These are phyloP conservation scores for Anagrus nilaparvatae DNA, from an alignment of 1,140 invertebrate genomes.

Conservation along the genomic window DNA sequence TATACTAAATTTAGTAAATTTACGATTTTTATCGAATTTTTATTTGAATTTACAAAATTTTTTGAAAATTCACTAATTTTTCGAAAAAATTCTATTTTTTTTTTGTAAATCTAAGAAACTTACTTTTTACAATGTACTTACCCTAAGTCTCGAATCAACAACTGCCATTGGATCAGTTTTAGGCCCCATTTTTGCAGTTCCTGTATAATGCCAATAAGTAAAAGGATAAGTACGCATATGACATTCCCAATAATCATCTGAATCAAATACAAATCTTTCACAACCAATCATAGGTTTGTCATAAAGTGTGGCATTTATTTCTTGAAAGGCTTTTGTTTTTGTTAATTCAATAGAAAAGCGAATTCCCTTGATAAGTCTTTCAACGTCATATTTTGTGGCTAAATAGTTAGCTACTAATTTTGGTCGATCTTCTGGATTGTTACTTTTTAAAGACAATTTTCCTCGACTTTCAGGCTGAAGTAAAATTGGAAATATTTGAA, in stretches of 20 bases:
- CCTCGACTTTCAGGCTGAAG: too few relatives aligned
- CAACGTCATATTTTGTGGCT: conserved; percentile 31
- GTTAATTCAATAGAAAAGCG: conserved; percentile 24
- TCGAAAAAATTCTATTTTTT: too few relatives aligned
- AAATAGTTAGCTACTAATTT: conserved; percentile 52
- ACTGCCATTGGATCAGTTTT: conserved; percentile 35
- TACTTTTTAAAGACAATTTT: conserved; percentile 32
- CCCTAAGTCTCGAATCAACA: conserved; percentile 39
- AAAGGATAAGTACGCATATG: conserved; percentile 35
- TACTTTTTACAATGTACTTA: too few relatives aligned
- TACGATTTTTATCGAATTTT: too few relatives aligned
- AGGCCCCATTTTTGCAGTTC: conserved; percentile 50
- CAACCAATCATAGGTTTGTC: conserved; percentile 19
- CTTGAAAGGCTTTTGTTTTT: conserved; percentile 23
- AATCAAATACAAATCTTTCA: conserved; percentile 16
- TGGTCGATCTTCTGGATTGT: conserved; percentile 45
- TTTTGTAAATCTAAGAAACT: too few relatives aligned
- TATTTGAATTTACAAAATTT: too few relatives aligned
- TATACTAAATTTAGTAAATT: too few relatives aligned
- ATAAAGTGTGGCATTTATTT: conserved; percentile 20
- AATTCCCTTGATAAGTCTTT: conserved; percentile 38
- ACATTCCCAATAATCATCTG: conserved; percentile 49
- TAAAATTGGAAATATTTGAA: too few relatives aligned
- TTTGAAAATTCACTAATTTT: too few relatives aligned
- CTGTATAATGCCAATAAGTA: conserved; percentile 47